Conservation (phyloP, 2,888 invertebrate genomes). For the Netelia inedita region DNA sequence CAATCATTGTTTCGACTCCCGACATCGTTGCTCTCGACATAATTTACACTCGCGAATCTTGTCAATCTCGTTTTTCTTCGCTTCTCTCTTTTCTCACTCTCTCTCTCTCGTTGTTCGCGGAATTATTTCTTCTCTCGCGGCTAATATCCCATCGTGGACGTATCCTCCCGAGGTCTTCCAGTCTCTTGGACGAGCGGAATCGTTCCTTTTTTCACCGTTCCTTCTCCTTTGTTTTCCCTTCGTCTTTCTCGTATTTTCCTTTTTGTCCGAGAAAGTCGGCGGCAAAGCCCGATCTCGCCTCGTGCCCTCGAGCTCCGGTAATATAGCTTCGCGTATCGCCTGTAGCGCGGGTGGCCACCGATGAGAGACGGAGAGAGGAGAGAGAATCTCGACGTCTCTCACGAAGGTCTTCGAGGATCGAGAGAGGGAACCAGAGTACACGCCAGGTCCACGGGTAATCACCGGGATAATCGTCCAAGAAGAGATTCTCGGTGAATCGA, state of each 20-base stretch:
- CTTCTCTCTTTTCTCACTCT: slow-evolving; percentile 44
- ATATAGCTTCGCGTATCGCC: slow-evolving; percentile 46
- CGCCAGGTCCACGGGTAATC: slow-evolving; percentile 60
- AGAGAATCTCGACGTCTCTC: slow-evolving; percentile 55
- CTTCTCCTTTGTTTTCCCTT: slow-evolving; percentile 6
- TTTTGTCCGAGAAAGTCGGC: slow-evolving; percentile 36
- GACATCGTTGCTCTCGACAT: slow-evolving; percentile 50
- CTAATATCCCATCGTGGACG: slow-evolving; percentile 65
- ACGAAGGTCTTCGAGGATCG: slow-evolving; percentile 57
- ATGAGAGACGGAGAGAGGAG: slow-evolving; percentile 11
- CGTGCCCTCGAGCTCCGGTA: slow-evolving; percentile 13
- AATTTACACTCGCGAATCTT: slow-evolving; percentile 59
- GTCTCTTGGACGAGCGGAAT: slow-evolving; percentile 72
- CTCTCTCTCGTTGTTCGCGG: slow-evolving; percentile 49
- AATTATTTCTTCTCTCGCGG: slow-evolving; percentile 55
- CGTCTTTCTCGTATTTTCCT: slow-evolving; percentile 17
- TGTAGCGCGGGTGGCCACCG: slow-evolving; percentile 63
- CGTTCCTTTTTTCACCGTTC: slow-evolving; percentile 75
- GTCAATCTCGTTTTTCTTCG: slow-evolving; percentile 64
- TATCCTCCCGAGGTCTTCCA: slow-evolving; percentile 76
- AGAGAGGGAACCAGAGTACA: slow-evolving; percentile 33
- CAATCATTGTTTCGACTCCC: slow-evolving; percentile 41
- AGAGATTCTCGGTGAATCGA: slow-evolving; percentile 28
- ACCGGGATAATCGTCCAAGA: slow-evolving; percentile 66
- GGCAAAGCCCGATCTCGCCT: slow-evolving; percentile 44